Evolutionary conservation across 1,140 invertebrate genomes (phyloP), one percentile per base, ranked within the genome.

Genomic region (Cydia strobilella): DNA sequence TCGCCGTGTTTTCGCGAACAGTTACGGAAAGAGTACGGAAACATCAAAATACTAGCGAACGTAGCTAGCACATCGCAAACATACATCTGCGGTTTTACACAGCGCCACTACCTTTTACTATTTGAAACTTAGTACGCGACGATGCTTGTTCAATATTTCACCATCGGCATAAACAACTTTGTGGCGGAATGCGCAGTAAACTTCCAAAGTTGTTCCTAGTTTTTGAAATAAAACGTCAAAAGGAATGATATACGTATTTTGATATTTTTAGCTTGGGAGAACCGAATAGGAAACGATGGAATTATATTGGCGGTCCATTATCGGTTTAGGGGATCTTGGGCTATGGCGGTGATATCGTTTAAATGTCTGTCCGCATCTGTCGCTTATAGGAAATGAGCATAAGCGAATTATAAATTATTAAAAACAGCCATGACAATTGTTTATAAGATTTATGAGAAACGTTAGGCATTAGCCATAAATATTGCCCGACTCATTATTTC

Each of bases 221-320:
- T 85, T 85, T 82, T 76, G 78, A 78, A 83, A 84, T 80, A 85
- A 82, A 86, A 82, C 82, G 82, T 83, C 84, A 59, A 35, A 72
- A 35, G 25, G 45, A 48, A 31, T 63, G 35, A 73, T 72, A 73
- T 76, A 76, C 71, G 54, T 73, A 51, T 48, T 48, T 75, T 76
- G 73, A 62, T 77, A 77, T 76, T 76, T 74, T 74, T 76, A 81
- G 77, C 74, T 77, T 35, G 76, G 72, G 54, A 51, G 42, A 71
- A 73, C 75, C 66, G 76, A 69, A 79, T 76, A 76, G 18, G 59
- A 76, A 79, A 35, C 27, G 31, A 35, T 69, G 31, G 65, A 35
- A 35, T n/a, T 69, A 35, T 69, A 69, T 69, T 69, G 27, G 27
- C 31, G 6, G 35, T 69, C 31, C 65, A 69, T 35, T 69, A 69